phyloP scores from a whole-genome alignment of 2,797 vertebrate species.

The Urophycis tenuis region DNA sequence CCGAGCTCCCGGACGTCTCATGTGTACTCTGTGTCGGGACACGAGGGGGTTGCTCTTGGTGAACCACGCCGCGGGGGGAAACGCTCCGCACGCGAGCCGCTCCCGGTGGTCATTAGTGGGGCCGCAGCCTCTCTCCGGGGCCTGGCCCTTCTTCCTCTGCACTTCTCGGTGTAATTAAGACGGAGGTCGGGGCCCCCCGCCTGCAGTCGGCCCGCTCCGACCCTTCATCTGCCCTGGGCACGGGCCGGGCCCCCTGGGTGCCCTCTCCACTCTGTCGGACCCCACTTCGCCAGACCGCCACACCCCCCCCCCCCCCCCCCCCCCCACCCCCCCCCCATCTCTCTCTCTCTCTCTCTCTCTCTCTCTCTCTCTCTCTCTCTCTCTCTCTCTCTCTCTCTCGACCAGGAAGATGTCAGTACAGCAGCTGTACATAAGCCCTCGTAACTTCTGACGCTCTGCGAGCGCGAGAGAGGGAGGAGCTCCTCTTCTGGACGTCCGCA shows the following conservation, averaged over 20 bases:
- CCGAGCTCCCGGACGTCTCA: neutral
- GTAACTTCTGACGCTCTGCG: conserved; percentile 17
- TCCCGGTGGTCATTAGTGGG: conserved; percentile 31
- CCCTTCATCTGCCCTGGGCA: conserved; percentile 18
- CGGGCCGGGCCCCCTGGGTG: conserved; percentile 6
- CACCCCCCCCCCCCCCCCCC: neutral
- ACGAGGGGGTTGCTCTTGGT: conserved; percentile 10
- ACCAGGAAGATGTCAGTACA: no score
- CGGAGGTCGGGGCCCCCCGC: conserved; percentile 19
- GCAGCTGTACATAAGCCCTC: neutral
- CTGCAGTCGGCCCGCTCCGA: conserved; percentile 22
- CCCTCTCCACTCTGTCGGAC: conserved; percentile 18
- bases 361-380: neutral
- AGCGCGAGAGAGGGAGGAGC: conserved; percentile 18
- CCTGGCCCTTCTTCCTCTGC: conserved; percentile 1
- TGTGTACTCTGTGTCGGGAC: conserved; percentile 23
- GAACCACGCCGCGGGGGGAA: conserved; percentile 27
- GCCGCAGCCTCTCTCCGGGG: conserved; percentile 14
- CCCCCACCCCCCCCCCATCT: neutral
- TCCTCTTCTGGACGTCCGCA: conserved; percentile 5
- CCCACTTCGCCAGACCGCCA: no score
- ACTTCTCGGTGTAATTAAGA: conserved; percentile 37
- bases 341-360: neutral
- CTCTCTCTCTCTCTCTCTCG: neutral
- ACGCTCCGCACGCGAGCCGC: conserved; percentile 22